These are phyloP conservation scores for Aproaerema taeniolella DNA, from an alignment of 2,888 invertebrate genomes.

Conservation along the genomic window DNA sequence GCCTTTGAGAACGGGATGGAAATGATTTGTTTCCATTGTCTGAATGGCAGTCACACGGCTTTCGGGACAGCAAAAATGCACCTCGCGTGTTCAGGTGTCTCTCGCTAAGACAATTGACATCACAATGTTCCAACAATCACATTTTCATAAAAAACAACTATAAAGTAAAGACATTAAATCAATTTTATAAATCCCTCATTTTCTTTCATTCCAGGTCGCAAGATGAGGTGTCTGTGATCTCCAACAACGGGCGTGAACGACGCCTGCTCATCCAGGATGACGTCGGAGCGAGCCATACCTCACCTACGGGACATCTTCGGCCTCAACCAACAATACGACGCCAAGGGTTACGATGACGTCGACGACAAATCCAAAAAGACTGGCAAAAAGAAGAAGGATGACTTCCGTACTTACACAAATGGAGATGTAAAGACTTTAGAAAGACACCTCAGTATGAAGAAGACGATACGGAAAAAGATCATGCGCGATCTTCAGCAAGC, in stretches of 20 bases:
- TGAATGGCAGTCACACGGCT: constrained; percentile 7
- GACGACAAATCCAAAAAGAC: constrained; percentile 75
- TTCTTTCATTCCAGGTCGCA: constrained; percentile 58
- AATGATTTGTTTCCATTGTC: constrained; percentile 17
- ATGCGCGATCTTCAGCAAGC: constrained; percentile 89
- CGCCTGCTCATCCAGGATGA: constrained; percentile 64
- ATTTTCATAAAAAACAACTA: not conserved
- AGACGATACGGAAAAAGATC: constrained; percentile 90
- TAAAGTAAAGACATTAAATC: not conserved
- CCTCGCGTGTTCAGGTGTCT: constrained; percentile 5
- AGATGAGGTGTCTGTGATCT: constrained; percentile 62
- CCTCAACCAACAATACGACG: constrained; percentile 75
- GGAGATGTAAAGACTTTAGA: constrained; percentile 86
- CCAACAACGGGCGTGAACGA: constrained; percentile 32
- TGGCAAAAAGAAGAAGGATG: constrained; percentile 80
- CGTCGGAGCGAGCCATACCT: constrained; percentile 85
- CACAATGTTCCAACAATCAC: constrained; percentile 7
- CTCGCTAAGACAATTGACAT: constrained; percentile 6
- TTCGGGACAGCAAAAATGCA: constrained; percentile 11
- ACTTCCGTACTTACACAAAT: constrained; percentile 81
- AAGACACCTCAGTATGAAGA: constrained; percentile 91
- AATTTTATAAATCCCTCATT: not conserved
- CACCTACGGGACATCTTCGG: constrained; percentile 87
- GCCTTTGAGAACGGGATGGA: constrained; percentile 16
- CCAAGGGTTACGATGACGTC: constrained; percentile 64